A percentile compares a stretch with the other conserved stretches of the same genome.
Conservation (phyloP, 2,888 invertebrate genomes). For the Cataglyphis rosenhaueri region DNA sequence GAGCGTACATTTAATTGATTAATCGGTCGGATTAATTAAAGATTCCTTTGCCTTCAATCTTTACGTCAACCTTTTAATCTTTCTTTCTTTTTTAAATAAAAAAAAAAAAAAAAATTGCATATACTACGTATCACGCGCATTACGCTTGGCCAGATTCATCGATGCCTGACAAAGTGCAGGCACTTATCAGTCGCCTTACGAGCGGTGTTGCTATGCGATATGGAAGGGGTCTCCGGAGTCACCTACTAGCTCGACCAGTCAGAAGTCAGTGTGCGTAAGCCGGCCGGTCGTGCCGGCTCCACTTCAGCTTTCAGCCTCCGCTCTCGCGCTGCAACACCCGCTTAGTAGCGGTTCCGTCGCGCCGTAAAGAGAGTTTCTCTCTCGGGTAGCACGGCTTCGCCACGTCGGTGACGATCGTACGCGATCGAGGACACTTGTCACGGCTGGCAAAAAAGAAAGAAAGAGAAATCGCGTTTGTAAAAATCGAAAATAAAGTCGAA, state of each 20-base stretch:
- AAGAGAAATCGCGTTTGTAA: neutral
- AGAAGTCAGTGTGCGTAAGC: constrained; percentile 78
- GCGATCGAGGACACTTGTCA: too few relatives aligned
- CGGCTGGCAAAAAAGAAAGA: neutral
- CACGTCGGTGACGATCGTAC: too few relatives aligned
- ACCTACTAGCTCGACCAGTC: constrained; percentile 77
- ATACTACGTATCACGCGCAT: neutral
- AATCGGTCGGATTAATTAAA: neutral
- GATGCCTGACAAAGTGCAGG: constrained; percentile 67
- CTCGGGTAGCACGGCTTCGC: neutral
- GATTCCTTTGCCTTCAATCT: neutral
- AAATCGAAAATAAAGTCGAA: neutral
- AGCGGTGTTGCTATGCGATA: constrained; percentile 79
- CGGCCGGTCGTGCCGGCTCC: constrained; percentile 77
- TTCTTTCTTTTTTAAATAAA: neutral
- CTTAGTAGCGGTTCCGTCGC: constrained; percentile 12
- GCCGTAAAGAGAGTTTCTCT: constrained; percentile 15
- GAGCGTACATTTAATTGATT: neutral
- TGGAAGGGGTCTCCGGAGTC: constrained; percentile 76
- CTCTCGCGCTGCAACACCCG: constrained; percentile 44
- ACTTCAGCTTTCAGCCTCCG: constrained; percentile 68
- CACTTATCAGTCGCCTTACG: constrained; percentile 74
- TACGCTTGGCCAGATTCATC: constrained; percentile 56
- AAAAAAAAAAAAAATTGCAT: neutral
- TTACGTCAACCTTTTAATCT: neutral